Evolutionary conservation across 2,797 vertebrate genomes (phyloP), one percentile per base, ranked within the genome.

Genomic region (Muscicapa striata): DNA sequence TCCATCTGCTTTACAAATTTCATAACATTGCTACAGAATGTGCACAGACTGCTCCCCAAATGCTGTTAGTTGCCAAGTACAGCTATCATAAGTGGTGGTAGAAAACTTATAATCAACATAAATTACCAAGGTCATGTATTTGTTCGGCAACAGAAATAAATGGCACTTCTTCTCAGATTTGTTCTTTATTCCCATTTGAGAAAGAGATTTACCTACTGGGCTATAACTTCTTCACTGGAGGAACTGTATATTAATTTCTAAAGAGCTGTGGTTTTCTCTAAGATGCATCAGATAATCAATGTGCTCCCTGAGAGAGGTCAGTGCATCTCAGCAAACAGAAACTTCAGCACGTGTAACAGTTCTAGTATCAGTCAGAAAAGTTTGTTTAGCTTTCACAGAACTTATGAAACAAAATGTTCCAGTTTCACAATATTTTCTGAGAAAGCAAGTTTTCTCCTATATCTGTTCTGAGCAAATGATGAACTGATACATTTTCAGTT

Each of bases 1-100:
- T 96, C 94, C 97, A 98, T 97, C 97, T 98, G 97, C 91, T 97
- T 96, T 70, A 58, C 88, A 93, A 87, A 97, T 97, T 95, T 97
- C 93, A 83, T 91, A 96, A 94, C 89, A 83, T 69, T 95, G 96
- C 91, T 95, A 90, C 76, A 89, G 96, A 94, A 96, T 81, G 85
- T 89, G 92, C 84, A 93, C 29, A 94, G 89, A 96, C 81, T 87
- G 94, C 93, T 95, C 96, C 61, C 81, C 91, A 94, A 96, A 95
- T 57, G 40, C 94, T 80, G 45, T 58, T 77, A 45, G 7, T 91
- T 95, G 89, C 84, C 94, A 97, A 96, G 95, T 76, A 87, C 34
- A 29, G 72, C 84, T 74, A 73, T 66, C 79, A 11, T 26, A 86
- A 91, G 82, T 45, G 54, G 21, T 43, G 45, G 72, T 9, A 93